A percentile compares a stretch with the other conserved stretches of the same genome.
phyloP scores from a whole-genome alignment of 92 coral and sea anemone genomes.

The Phenganax marumi region DNA sequence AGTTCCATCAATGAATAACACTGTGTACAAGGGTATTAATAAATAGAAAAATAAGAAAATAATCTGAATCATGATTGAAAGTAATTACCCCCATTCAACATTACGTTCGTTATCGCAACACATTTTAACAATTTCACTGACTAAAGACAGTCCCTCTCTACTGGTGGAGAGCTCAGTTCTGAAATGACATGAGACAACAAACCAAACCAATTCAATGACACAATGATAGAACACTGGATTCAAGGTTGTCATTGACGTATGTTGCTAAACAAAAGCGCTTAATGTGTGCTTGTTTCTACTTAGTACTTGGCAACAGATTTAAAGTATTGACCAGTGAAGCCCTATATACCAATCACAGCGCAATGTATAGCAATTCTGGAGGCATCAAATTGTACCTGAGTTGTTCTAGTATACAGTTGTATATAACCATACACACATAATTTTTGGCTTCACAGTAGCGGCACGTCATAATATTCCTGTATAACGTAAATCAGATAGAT shows the following conservation, averaged over 20 bases:
- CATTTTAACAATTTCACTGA: constrained; percentile 73
- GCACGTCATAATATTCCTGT: constrained; percentile 66
- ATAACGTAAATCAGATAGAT: not conserved
- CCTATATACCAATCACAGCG: not conserved
- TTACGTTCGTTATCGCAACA: constrained; percentile 65
- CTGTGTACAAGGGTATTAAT: not conserved
- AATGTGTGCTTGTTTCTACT: too few species aligned
- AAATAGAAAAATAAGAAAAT: not conserved
- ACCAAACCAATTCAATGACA: not conserved
- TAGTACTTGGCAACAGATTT: not conserved
- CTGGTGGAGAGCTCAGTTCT: constrained; percentile 64
- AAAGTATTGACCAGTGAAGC: not conserved
- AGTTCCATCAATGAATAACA: not conserved
- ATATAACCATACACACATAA: constrained; percentile 85
- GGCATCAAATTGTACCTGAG: constrained; percentile 49
- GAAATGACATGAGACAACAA: not conserved
- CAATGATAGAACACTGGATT: not conserved
- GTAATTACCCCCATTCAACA: constrained; percentile 90
- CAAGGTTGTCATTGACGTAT: not conserved
- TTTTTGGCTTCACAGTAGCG: constrained; percentile 61
- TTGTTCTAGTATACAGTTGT: constrained; percentile 69
- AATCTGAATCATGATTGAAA: not conserved
- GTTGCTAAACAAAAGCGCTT: too few species aligned
- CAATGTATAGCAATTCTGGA: not conserved
- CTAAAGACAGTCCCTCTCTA: constrained; percentile 61